A percentile compares a stretch with the other conserved stretches of the same genome.
phyloP scores from a whole-genome alignment of 2,113 vertebrate genomes.

The Balaeniceps rex region DNA sequence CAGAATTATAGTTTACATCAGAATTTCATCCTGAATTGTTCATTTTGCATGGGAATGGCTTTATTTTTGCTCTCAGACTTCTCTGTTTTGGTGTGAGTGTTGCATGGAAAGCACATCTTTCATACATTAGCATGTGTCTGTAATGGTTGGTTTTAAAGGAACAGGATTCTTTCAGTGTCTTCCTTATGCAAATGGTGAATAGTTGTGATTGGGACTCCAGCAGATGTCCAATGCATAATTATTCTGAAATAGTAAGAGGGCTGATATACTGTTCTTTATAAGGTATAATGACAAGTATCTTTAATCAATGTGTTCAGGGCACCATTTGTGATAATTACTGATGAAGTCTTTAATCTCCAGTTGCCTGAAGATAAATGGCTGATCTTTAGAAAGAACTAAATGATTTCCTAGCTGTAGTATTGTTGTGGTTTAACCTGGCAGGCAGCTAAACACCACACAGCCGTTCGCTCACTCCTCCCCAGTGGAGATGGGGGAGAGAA shows the following conservation, averaged over 20 bases:
- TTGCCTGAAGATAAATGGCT: slow-evolving; percentile 4
- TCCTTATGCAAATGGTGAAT: neutral
- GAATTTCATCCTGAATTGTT: neutral
- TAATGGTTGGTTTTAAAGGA: neutral
- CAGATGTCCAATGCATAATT: neutral
- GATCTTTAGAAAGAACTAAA: neutral
- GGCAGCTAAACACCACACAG: neutral
- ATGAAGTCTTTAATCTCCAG: neutral
- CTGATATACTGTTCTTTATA: neutral
- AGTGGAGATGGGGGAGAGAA: no score
- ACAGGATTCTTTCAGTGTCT: neutral
- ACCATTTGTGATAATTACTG: slow-evolving; percentile 22
- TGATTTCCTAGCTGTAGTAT: neutral
- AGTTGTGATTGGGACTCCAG: neutral
- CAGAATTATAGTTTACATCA: neutral
- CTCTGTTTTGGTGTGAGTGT: neutral
- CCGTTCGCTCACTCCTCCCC: neutral
- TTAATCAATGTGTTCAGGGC: slow-evolving; percentile 18
- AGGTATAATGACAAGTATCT: neutral
- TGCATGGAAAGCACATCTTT: neutral
- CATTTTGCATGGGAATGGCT: neutral
- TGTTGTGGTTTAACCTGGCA: neutral
- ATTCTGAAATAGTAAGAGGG: neutral
- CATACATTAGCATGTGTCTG: neutral
- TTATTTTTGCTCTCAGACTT: neutral